Evolutionary conservation across 2,888 invertebrate species (phyloP).

Genomic region (Apoderus coryli): DNA sequence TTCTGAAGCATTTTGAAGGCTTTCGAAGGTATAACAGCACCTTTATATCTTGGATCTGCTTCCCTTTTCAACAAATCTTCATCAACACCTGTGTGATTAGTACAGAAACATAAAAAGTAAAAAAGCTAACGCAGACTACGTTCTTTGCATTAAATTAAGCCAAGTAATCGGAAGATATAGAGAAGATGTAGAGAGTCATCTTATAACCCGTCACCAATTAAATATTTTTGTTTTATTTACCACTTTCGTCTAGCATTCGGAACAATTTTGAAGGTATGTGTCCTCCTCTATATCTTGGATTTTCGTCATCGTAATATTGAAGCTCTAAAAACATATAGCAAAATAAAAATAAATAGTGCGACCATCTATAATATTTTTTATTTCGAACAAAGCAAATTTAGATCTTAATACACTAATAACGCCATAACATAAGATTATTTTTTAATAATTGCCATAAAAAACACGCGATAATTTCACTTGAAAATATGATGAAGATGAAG

Average conservation of each 20-base stretch:
- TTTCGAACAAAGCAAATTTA: too few relatives aligned
- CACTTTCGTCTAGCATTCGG: constrained; percentile 41
- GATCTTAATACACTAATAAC: too few relatives aligned
- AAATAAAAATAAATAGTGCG: constrained; percentile 3
- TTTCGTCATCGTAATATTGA: constrained; percentile 39
- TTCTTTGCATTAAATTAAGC: too few relatives aligned
- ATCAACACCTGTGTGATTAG: constrained; percentile 31
- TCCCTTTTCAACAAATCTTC: constrained; percentile 40
- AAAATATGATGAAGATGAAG: too few relatives aligned
- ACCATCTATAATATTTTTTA: neutral
- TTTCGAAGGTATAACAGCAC: constrained; percentile 49
- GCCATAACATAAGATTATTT: too few relatives aligned
- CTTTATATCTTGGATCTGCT: constrained; percentile 46
- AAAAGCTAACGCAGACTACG: too few relatives aligned
- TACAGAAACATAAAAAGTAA: constrained; percentile 3
- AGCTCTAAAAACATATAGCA: constrained; percentile 30
- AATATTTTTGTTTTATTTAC: too few relatives aligned
- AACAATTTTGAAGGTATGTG: constrained; percentile 56
- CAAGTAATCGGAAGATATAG: too few relatives aligned
- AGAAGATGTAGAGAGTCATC: too few relatives aligned
- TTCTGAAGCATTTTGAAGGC: constrained; percentile 53
- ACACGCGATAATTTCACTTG: too few relatives aligned
- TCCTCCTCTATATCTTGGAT: constrained; percentile 46
- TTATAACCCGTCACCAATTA: constrained; percentile 19
- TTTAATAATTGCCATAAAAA: too few relatives aligned